A percentile compares a stretch with the other conserved stretches of the same genome.
phyloP scores from a whole-genome alignment of 2,797 vertebrate species.

The Acipenser ruthenus region DNA sequence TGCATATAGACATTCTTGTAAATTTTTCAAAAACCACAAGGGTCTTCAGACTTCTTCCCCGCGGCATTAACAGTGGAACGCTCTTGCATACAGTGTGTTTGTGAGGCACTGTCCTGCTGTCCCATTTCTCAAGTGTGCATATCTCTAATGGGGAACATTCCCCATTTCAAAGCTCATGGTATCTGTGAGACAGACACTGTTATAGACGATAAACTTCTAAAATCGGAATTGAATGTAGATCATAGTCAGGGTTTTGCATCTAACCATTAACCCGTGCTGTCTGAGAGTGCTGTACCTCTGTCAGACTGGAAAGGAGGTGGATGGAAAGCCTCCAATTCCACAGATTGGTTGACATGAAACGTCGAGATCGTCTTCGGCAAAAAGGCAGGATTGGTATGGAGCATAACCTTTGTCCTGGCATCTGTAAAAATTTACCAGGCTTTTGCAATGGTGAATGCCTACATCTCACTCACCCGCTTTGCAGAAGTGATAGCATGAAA shows the following conservation, averaged over 20 bases:
- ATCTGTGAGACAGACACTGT: neutral
- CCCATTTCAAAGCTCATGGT: neutral
- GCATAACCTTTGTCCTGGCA: too few relatives aligned
- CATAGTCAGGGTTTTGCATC: neutral
- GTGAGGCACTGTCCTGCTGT: slow-evolving; percentile 55
- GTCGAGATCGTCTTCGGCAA: too few relatives aligned
- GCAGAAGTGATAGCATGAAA: too few relatives aligned
- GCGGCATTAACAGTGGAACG: slow-evolving; percentile 43
- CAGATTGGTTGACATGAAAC: too few relatives aligned
- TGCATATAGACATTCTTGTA: slow-evolving; percentile 17
- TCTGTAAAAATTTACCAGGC: too few relatives aligned
- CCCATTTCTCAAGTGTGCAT: slow-evolving; percentile 22
- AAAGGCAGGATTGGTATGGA: too few relatives aligned
- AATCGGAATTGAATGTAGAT: slow-evolving; percentile 1
- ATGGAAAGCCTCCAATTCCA: too few relatives aligned
- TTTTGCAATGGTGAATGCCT: too few relatives aligned
- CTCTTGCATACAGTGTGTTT: slow-evolving; percentile 46
- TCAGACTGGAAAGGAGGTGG: too few relatives aligned
- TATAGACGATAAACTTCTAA: neutral
- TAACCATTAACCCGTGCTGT: too few relatives aligned
- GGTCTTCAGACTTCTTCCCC: slow-evolving; percentile 42
- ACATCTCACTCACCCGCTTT: too few relatives aligned
- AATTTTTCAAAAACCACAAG: slow-evolving; percentile 22
- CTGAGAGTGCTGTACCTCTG: too few relatives aligned
- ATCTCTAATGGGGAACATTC: neutral